Base-by-base conservation (phyloP, 2,888 invertebrate genomes). In the Drosophila siamana region DNA sequence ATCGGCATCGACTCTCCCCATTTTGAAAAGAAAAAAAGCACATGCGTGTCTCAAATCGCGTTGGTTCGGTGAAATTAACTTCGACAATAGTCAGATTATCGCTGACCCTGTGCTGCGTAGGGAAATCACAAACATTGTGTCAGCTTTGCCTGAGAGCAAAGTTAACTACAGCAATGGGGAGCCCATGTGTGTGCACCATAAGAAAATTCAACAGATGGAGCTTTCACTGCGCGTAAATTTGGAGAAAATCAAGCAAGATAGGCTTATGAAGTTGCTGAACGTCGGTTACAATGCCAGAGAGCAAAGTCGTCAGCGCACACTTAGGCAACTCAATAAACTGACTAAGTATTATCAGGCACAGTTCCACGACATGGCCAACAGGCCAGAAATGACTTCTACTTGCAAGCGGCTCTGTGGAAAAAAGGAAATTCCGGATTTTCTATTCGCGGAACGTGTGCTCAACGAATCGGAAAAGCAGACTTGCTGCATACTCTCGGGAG, bases 141-240 rank as follows among this genome's bases (percentile, higher is more conserved):
- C 28, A 2, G 36, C 69, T 0, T 46, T 78, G 8, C 11, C 46
- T 2, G 26, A 7, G 7, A 6, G 43, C 63, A 0, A n/a, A n/a
- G 62, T 36, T 0, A 50, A 69, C 63, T 16, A 26, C 5, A 1
- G 6, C 5, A 6, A 26, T 26, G 26, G 19, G 19, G 30, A 62
- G 3, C 36, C 57, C 7, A 16, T 80, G 41, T 89, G 84, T 52
- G 16, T 8, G 9, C 65, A 79, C 26, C 89, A 91, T 24, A 75
- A 55, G 36, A 28, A 46, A 7, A 51, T 83, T 0, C 46, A 68
- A 4, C 28, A 61, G 8, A 44, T 83, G 59, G 77, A 89, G 44
- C 30, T 69, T 1, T 79, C 77, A 0, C 51, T 86, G n/a, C 51
- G 54, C 0, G 1, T 1, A 0, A 55, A 69, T 5, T 40, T 81